Evolutionary conservation across 2,113 vertebrate genomes (phyloP), one percentile per base, ranked within the genome.

Genomic region (Anthoscopus minutus): DNA sequence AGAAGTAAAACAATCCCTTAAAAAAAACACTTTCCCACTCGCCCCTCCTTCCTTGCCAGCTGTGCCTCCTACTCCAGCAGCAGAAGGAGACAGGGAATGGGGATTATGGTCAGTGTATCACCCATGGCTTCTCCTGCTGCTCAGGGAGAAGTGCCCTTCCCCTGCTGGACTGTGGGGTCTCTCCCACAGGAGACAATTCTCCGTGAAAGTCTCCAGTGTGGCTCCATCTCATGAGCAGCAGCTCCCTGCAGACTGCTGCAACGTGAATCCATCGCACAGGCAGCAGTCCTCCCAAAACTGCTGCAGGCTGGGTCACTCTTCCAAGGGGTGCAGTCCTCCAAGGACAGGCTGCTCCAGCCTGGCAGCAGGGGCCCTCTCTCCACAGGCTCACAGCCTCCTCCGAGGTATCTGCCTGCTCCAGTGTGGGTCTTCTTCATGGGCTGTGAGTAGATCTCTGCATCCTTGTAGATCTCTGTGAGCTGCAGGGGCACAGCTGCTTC

Each of bases 201-300:
- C 57, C 15, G 17, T 27, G 30, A 40, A 12, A 28, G 33, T 40
- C 35, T 50, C 35, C 35, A 22, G 0, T 0, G 2, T 42, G 47
- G 7, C 6, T 51, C 37, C 58, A 42, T 64, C 31, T 42, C 58
- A n/a, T 13, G 13, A 42, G 30, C 47, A 42, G 2, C 45, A 62
- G 58, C 37, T 28, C 18, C 14, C 30, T 51, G 30, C 19, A 15
- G 13, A 12, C 37, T 64, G 30, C 47, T 61, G 28, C n/a, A 9
- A 0, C 0, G 10, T 20, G 57, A 38, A 42, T 33, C 28, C 28
- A 38, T 60, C 16, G 27, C 44, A 24, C 9, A 0, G 6, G 50
- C 62, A 45, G 0, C 10, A 21, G 42, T 22, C 9, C 28, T 67
- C n/a, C 62, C 28, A 13, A 9, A 4, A 4, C 13, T 47, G 62